Conservation (phyloP, 1,140 invertebrate genomes). For the Bombus confusus region DNA sequence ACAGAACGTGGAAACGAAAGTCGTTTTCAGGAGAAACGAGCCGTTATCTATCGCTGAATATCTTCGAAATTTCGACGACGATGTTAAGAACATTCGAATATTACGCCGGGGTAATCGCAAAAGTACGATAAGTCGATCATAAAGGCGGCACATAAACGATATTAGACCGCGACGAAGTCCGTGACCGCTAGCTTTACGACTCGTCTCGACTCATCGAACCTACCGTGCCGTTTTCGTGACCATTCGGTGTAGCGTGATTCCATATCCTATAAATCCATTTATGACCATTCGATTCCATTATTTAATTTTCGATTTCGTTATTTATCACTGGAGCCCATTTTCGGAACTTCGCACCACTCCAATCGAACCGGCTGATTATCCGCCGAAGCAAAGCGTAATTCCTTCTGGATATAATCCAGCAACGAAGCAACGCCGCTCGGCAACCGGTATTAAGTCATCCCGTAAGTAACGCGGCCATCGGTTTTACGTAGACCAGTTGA, state of each 20-base stretch:
- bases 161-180: conserved; percentile 51
- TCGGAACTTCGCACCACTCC: not conserved
- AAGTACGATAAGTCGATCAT: conserved; percentile 42
- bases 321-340: not conserved
- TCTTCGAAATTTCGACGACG: conserved; percentile 17
- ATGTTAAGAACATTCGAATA: not conserved
- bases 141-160: conserved; percentile 50
- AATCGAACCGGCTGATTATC: not conserved
- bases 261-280: conserved; percentile 28
- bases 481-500: too few species aligned
- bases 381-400: too few species aligned
- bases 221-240: conserved; percentile 4
- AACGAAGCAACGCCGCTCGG: too few species aligned
- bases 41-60: too few species aligned
- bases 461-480: too few species aligned
- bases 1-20: not conserved
- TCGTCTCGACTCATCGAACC: conserved; percentile 18
- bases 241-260: too few species aligned
- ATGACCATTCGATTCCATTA: not conserved
- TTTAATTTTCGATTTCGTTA: not conserved
- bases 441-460: too few species aligned
- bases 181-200: conserved; percentile 6
- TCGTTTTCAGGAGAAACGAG: not conserved
- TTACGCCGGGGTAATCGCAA: not conserved
- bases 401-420: too few species aligned